Base-by-base conservation (phyloP, 2,797 vertebrate genomes). In the Chrysolophus pictus region DNA sequence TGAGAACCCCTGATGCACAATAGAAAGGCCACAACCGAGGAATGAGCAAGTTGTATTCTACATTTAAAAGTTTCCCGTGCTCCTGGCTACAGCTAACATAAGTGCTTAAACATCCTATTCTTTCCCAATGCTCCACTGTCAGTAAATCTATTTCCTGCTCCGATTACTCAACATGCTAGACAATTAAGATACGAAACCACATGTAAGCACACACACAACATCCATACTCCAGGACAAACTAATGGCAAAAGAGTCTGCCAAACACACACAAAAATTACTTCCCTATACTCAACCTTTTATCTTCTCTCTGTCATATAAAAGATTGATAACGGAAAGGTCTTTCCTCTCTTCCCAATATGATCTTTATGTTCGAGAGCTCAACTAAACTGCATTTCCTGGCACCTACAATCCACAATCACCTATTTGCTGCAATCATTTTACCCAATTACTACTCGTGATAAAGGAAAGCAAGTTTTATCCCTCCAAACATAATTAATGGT, bases 121-220 rank as follows among this genome's bases (percentile, higher is more conserved):
- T 94, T 95, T 93, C 93, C 86, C 82, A 92, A 71, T 1, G 0
- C 42, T 62, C 81, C 59, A 85, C 62, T 96, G 92, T 92, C 93
- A 91, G 84, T 80, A 93, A 75, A 94, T 83, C 84, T 95, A 19
- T 91, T 94, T 94, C 71, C 69, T 1, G 21, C 86, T 94, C 93
- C 93, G 55, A 69, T 90, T 90, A 49, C 65, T 80, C 90, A 46
- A 22, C 78, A 90, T 26, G 51, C 62, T 78, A 83, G 92, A 87
- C 78, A 91, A 95, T 87, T 81, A 89, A 95, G 90, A 93, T 41
- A 65, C 8, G 72, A 91, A 87, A 55, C 62, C 72, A 78, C 46
- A 65, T 18, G 24, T 35, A 91, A 87, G 53, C 7, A 2, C 28
- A 72, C 58, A 62, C 44, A 65, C n/a, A 80, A 83, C 14, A 67